phyloP scores from a whole-genome alignment of 2,797 vertebrate genomes.

The Benthosema pterotum region DNA sequence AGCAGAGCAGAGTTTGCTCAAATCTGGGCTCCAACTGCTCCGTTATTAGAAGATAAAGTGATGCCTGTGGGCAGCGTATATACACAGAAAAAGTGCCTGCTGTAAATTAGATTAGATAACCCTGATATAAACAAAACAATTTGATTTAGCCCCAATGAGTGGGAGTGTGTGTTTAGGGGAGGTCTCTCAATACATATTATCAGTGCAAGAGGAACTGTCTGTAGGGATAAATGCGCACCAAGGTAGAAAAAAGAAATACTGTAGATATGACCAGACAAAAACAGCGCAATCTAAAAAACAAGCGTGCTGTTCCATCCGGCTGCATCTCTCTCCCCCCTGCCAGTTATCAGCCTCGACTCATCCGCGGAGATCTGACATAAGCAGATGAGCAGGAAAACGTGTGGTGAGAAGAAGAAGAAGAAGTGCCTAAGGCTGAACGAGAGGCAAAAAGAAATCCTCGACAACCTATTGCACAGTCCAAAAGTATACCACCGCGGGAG shows the following conservation, averaged over 20 bases:
- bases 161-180: constrained; percentile 5
- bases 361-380: constrained; percentile 54
- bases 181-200: constrained; percentile 36
- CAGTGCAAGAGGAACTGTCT: constrained; percentile 46
- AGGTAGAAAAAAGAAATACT: constrained; percentile 43
- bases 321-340: constrained; percentile 16
- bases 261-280: constrained; percentile 17
- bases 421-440: constrained; percentile 54
- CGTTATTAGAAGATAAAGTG: constrained; percentile 62
- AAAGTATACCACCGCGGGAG: constrained; percentile 63
- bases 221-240: constrained; percentile 54
- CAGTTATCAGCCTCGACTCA: constrained; percentile 22
- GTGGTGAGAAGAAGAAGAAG: constrained; percentile 57
- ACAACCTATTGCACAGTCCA: constrained; percentile 64
- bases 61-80: constrained; percentile 56
- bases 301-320: constrained; percentile 32
- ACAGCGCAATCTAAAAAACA: constrained; percentile 22
- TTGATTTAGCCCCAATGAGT: constrained; percentile 52
- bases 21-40: constrained; percentile 58
- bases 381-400: constrained; percentile 71
- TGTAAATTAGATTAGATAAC: constrained; percentile 71
- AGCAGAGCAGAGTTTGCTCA: constrained; percentile 32
- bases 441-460: constrained; percentile 61
- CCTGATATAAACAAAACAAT: constrained; percentile 62
- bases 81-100: constrained; percentile 55